Evolutionary conservation across 2,888 invertebrate species (phyloP).

Genomic region (Ceraclea dissimilis): DNA sequence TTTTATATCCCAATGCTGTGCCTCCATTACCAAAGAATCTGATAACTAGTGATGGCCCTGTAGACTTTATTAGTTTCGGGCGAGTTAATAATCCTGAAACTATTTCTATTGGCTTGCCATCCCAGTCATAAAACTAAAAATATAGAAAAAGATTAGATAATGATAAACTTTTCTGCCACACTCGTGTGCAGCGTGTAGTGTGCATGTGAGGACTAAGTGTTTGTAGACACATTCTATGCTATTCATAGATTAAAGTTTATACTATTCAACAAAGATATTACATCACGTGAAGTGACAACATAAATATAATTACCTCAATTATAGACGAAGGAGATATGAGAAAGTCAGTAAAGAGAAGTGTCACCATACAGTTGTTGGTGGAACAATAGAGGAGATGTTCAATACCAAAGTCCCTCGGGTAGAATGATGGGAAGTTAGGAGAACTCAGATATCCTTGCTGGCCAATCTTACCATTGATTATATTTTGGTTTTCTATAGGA

Average conservation of each 20-base stretch:
- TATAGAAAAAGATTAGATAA: background rate
- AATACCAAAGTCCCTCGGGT: constrained; percentile 19
- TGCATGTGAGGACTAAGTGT: too few species aligned
- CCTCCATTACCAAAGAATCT: constrained; percentile 24
- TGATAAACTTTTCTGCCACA: background rate
- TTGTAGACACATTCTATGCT: too few species aligned
- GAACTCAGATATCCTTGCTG: constrained; percentile 17
- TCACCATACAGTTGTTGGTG: constrained; percentile 14
- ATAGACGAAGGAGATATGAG: constrained; percentile 22
- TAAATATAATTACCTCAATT: constrained; percentile 24
- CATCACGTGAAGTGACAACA: too few species aligned
- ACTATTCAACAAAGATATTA: too few species aligned
- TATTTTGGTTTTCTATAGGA: constrained; percentile 22
- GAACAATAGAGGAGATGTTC: constrained; percentile 21
- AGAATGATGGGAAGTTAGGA: constrained; percentile 22
- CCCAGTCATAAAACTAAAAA: constrained; percentile 21
- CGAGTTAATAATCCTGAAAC: constrained; percentile 18
- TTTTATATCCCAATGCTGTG: constrained; percentile 23
- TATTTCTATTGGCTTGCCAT: constrained; percentile 18
- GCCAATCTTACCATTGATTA: constrained; percentile 18
- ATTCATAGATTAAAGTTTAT: too few species aligned
- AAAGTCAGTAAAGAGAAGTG: constrained; percentile 22
- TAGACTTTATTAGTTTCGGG: constrained; percentile 17
- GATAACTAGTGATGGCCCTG: constrained; percentile 17
- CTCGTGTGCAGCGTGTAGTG: too few species aligned